phyloP scores from a whole-genome alignment of 2,113 vertebrate genomes.

The Sialia sialis region DNA sequence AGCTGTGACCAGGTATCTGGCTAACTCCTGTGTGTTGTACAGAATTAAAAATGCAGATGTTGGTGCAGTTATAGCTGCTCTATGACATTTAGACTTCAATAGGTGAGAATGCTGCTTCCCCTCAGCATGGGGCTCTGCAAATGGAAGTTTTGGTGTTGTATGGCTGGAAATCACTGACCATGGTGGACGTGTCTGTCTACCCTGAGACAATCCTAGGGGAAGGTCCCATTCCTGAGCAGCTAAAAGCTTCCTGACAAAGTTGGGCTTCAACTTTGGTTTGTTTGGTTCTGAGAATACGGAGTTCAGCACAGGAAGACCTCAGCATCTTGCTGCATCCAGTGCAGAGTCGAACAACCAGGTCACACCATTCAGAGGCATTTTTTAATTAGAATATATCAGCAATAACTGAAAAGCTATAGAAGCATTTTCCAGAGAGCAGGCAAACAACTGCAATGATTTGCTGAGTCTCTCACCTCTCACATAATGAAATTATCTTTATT shows the following conservation, averaged over 20 bases:
- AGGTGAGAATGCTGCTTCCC: neutral
- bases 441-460: neutral
- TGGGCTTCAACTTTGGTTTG: neutral
- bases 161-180: neutral
- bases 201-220: neutral
- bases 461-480: neutral
- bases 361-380: neutral
- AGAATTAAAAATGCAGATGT: neutral
- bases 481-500: conserved; percentile 41
- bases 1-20: conserved; percentile 87
- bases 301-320: neutral
- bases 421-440: neutral
- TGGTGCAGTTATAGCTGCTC: neutral
- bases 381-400: neutral
- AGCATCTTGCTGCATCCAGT: neutral
- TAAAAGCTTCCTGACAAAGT: neutral
- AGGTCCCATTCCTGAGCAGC: neutral
- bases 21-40: neutral
- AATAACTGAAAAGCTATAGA: neutral
- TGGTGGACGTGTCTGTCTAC: neutral
- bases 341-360: neutral
- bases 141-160: neutral
- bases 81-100: neutral
- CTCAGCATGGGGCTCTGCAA: neutral
- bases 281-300: neutral